phyloP scores from a whole-genome alignment of 2,797 vertebrate species.

The Sarcophilus harrisii region DNA sequence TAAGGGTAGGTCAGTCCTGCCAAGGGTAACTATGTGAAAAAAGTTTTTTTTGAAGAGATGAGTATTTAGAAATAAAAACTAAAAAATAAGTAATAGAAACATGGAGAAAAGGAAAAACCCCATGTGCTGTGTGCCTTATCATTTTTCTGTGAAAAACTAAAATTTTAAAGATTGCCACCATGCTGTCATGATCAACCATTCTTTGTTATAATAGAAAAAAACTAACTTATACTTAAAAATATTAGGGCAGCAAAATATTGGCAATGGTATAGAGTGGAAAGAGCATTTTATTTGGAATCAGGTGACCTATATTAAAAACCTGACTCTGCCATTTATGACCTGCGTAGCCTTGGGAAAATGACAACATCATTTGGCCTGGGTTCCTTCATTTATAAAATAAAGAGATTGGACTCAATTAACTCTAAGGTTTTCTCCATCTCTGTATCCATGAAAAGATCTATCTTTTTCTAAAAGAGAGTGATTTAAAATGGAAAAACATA shows the following conservation, averaged over 20 bases:
- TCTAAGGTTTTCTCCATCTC: not conserved
- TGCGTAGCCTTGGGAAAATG: not conserved
- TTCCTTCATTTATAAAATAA: not conserved
- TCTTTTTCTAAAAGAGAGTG: not conserved
- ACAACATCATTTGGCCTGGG: not conserved
- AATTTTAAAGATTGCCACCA: constrained; percentile 44
- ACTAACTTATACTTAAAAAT: not conserved
- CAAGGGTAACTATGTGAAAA: constrained; percentile 2
- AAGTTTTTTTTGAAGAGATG: constrained; percentile 12
- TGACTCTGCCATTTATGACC: not conserved
- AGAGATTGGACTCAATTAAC: not conserved
- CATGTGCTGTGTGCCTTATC: not conserved
- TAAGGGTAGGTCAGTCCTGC: not conserved
- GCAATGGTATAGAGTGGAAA: not conserved
- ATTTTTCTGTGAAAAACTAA: constrained; percentile 13
- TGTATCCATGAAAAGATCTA: not conserved
- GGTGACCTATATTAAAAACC: not conserved
- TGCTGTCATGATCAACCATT: not conserved
- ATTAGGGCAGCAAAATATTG: not conserved
- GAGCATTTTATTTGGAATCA: not conserved
- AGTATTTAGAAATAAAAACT: constrained; percentile 31
- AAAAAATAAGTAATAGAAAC: constrained; percentile 12
- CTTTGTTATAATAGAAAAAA: constrained; percentile 29
- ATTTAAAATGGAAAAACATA: constrained; percentile 31
- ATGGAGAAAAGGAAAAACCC: not conserved